Evolutionary conservation across 2,797 vertebrate species (phyloP).

Genomic region (Phataginus tetradactyla): DNA sequence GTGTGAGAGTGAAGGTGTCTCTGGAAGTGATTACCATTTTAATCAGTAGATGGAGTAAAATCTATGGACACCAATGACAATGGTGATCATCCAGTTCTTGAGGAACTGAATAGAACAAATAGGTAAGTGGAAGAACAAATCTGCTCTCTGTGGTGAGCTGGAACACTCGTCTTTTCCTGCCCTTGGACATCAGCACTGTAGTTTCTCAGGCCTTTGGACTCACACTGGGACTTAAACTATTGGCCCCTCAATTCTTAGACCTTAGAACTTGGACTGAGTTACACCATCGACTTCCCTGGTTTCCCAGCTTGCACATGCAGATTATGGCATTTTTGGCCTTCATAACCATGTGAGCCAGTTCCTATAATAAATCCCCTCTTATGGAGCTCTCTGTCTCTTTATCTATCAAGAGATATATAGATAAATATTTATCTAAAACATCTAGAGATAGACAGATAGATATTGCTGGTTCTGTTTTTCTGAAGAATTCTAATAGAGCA

Average conservation of each 20-base stretch:
- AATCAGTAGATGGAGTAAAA: neutral
- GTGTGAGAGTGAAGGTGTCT: neutral
- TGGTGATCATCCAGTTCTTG: neutral
- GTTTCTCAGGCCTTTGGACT: neutral
- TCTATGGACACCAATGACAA: neutral
- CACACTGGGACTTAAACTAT: neutral
- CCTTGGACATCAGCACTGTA: neutral
- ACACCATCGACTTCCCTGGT: neutral
- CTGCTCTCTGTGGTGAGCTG: neutral
- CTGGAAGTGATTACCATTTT: neutral
- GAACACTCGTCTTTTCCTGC: neutral
- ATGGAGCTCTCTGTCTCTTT: neutral
- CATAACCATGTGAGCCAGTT: neutral
- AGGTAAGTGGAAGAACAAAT: neutral
- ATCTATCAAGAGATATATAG: no score
- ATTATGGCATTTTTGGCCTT: neutral
- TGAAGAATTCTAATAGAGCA: neutral
- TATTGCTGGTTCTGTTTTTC: neutral
- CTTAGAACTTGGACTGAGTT: neutral
- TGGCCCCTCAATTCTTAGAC: neutral
- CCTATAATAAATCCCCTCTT: neutral
- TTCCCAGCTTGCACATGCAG: neutral
- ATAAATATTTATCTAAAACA: no score
- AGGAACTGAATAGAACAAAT: neutral
- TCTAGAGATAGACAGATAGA: no score